Base-by-base conservation (phyloP, 2,888 invertebrate species). In the Hyposoter dolosus region DNA sequence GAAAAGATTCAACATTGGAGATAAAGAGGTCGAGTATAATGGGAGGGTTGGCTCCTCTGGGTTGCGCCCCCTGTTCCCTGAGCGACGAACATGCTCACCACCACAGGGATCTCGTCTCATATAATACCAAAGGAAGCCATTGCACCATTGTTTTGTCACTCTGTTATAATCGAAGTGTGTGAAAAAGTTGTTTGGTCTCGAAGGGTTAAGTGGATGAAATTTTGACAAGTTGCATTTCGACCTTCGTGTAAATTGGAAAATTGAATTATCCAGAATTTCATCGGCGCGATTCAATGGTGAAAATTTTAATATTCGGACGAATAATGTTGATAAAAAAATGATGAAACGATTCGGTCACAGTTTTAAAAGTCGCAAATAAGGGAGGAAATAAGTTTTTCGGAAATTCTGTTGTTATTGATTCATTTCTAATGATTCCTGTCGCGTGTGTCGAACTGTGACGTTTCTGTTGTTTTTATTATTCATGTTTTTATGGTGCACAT, bases 1-100 rank as follows among this genome's bases (percentile, higher is more conserved):
- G 87, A 91, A 88, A 88, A 92, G 92, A 92, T 91, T 89, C 89
- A 90, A 88, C 87, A 89, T 87, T 89, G 83, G 88, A 90, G 92
- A 92, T 92, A 92, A 91, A 92, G 90, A 91, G 91, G 90, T 91
- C 91, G 91, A 91, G 90, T 89, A 92, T 92, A 92, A 92, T 92
- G 88, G 74, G 76, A 75, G 50, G 72, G 75, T 53, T 50, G 78
- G 88, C 88, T 83, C 88, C 88, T 60, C 60, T 85, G 89, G 89
- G 88, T 45, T 72, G 75, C 88, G 86, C 88, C 71, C 85, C 65
- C 84, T 84, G 88, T 87, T 88, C 89, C 88, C 85, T 66, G 85
- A 87, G 89, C 89, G 88, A 84, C 89, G 88, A 88, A 88, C 88
- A 88, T 86, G 84, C 85, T 83, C 88, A 79, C 87, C 87, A 89